A percentile compares a stretch with the other conserved stretches of the same genome.
phyloP scores from a whole-genome alignment of 2,888 invertebrate species.

The Limnephilus marmoratus region DNA sequence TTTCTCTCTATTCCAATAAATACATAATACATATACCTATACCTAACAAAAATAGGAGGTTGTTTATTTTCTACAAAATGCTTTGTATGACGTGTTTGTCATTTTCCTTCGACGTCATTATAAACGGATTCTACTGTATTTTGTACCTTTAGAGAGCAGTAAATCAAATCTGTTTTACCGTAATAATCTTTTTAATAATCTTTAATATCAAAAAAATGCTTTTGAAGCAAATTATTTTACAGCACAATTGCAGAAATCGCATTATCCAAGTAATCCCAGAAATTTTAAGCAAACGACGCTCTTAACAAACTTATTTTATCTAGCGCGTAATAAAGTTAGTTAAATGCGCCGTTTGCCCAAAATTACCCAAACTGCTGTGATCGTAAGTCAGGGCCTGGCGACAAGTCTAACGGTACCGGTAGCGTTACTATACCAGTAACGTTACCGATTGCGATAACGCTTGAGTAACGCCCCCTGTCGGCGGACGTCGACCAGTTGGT shows the following conservation, averaged over 20 bases:
- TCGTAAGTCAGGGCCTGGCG: not conserved
- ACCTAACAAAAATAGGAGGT: too few relatives aligned
- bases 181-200: not conserved
- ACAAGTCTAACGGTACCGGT: not conserved
- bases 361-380: not conserved
- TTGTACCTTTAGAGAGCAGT: too few relatives aligned
- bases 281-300: not conserved
- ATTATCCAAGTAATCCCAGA: not conserved
- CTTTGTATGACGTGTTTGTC: too few relatives aligned
- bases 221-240: not conserved
- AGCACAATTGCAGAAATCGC: not conserved
- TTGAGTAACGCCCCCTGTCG: slow-evolving; percentile 18
- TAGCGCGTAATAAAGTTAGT: not conserved
- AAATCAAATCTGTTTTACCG: too few relatives aligned
- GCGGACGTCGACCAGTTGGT: not conserved
- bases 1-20: too few relatives aligned
- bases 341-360: not conserved
- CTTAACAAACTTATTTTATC: not conserved
- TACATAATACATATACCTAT: too few relatives aligned
- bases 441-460: slow-evolving; percentile 18
- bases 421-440: not conserved
- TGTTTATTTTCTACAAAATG: too few relatives aligned
- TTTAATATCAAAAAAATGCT: not conserved
- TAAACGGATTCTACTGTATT: too few relatives aligned
- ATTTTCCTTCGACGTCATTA: too few relatives aligned